phyloP scores from a whole-genome alignment of 2,797 vertebrate species.

The Yasuhikotakia modesta region DNA sequence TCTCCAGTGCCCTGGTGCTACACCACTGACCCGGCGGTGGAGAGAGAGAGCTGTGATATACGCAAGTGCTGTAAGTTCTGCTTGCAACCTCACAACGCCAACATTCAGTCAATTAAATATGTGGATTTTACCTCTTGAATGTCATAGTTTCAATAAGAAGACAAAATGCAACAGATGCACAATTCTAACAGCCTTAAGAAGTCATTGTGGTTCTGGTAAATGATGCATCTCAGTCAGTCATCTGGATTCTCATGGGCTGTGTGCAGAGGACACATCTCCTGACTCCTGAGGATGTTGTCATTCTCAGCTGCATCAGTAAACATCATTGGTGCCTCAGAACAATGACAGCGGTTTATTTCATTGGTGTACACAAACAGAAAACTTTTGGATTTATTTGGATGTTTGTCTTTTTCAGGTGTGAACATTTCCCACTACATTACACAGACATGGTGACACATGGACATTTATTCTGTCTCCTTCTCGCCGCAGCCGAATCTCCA shows the following conservation, averaged over 20 bases:
- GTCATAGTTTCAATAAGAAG: not conserved
- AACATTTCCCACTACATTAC: too few species aligned
- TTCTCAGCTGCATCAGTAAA: constrained; percentile 8
- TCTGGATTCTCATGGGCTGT: constrained; percentile 12
- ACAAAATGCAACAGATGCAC: not conserved
- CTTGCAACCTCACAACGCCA: not conserved
- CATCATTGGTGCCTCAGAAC: constrained; percentile 8
- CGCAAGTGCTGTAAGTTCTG: constrained; percentile 83
- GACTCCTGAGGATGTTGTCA: constrained; percentile 23
- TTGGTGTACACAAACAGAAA: not conserved
- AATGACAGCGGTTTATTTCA: constrained; percentile 6
- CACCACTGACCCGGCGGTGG: constrained; percentile 79
- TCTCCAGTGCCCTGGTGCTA: constrained; percentile 96
- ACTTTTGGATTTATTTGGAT: too few species aligned
- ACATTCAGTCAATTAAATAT: too few species aligned
- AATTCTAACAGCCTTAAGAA: constrained; percentile 4
- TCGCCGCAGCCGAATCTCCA: constrained; percentile 73
- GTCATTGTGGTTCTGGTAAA: constrained; percentile 1
- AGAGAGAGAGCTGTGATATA: constrained; percentile 88
- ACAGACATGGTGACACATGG: too few species aligned
- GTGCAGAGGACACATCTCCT: constrained; percentile 25
- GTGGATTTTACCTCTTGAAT: not conserved
- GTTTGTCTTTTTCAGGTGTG: too few species aligned
- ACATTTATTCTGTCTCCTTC: not conserved
- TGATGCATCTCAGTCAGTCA: constrained; percentile 21